Base-by-base conservation (phyloP, 2,888 invertebrate genomes). In the Drosophila colorata region DNA sequence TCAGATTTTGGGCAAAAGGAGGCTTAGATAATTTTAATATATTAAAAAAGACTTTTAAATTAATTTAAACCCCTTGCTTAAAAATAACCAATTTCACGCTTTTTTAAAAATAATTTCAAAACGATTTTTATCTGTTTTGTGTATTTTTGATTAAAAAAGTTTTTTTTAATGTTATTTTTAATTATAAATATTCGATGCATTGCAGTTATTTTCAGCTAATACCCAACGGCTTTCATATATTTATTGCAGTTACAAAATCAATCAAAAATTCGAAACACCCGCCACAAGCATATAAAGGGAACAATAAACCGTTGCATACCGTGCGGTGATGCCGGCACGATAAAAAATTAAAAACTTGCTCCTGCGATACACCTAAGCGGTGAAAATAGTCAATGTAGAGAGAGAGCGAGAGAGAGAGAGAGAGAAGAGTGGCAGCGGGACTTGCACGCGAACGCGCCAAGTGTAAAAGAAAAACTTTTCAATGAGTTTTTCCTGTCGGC, bases 261-360 rank as follows among this genome's bases (percentile, higher is more conserved):
- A 33, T 28, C 5, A 20, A 41, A 20, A 31, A 56, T 49, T 35
- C 37, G 13, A 16, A 38, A 38, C 14, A 52, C 41, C 20, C 53
- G 13, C 20, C 14, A 53, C 25, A 18, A 9, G 31, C 14, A 53
- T 13, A 23, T 52, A 23, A 64, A 37, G 23, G n/a, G 23, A 55
- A 63, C 31, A 38, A 37, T 9, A 41, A 60, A 25, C 28, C 57
- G 56, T 69, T 69, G 73, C 74, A 74, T 74, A 66, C 60, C 61
- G 51, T 49, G 49, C 40, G 57, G 49, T 55, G 51, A 53, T 49
- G 56, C 48, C 74, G 51, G 66, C 46, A 73, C 63, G 81, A 78
- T 86, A 88, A 79, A 84, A 88, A 88, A 90, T 87, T 88, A 78
- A 88, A 89, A 90, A 89, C 88, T 89, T 89, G 77, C 83, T 90